Evolutionary conservation across 2,888 invertebrate species (phyloP).

Genomic region (Allolobophora icterica): DNA sequence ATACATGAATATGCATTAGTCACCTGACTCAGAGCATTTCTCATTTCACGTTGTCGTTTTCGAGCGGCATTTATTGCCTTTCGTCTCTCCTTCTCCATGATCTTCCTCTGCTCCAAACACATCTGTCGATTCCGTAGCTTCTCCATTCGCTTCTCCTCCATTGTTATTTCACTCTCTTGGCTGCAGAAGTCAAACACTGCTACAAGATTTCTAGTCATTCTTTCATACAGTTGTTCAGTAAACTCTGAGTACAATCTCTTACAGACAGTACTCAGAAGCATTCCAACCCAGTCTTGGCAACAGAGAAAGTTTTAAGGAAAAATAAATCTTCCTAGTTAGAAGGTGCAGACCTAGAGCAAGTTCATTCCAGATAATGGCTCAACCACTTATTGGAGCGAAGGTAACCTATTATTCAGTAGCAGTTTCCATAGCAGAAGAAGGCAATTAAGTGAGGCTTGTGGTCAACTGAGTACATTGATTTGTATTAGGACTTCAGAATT

Average conservation of each 20-base stretch:
- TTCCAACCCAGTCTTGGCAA: neutral
- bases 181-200: conserved; percentile 9
- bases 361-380: too few relatives aligned
- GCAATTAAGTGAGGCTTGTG: too few relatives aligned
- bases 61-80: conserved; percentile 61
- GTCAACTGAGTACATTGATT: too few relatives aligned
- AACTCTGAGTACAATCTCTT: neutral
- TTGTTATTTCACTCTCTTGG: conserved; percentile 25
- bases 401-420: too few relatives aligned
- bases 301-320: too few relatives aligned
- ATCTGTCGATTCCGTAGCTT: conserved; percentile 49
- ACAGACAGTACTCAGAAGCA: neutral
- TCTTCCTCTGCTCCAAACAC: conserved; percentile 53
- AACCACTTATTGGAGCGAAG: too few relatives aligned
- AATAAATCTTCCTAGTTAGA: too few relatives aligned
- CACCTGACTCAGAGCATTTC: conserved; percentile 45
- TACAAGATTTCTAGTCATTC: neutral
- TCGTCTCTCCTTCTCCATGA: conserved; percentile 60
- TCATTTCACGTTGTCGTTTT: conserved; percentile 56
- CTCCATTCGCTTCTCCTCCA: conserved; percentile 50
- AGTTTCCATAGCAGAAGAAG: too few relatives aligned
- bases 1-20: neutral
- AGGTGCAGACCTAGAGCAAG: too few relatives aligned
- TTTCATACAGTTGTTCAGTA: neutral
- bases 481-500: too few relatives aligned